phyloP scores from a whole-genome alignment of 2,797 vertebrate species.

The Coranthus polyacanthus region DNA sequence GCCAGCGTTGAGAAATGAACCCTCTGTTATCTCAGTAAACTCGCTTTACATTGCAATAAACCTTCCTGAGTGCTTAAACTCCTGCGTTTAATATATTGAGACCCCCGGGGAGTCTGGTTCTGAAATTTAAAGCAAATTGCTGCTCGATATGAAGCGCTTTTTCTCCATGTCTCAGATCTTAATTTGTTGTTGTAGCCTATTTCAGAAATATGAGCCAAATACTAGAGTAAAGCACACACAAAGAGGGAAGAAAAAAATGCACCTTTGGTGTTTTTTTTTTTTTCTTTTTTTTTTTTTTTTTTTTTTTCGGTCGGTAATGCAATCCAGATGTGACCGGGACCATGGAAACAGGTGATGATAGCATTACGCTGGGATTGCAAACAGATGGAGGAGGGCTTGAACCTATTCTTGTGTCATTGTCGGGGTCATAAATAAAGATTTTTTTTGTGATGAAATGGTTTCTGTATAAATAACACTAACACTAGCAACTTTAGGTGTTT shows the following conservation, averaged over 20 bases:
- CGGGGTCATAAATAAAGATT: conserved; percentile 85
- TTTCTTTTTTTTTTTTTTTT: conserved; percentile 7
- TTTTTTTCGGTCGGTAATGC: conserved; percentile 81
- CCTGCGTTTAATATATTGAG: conserved; percentile 68
- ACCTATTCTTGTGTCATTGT: conserved; percentile 87
- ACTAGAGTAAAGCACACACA: conserved; percentile 76
- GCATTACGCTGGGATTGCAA: conserved; percentile 90
- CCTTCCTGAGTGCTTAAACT: conserved; percentile 62
- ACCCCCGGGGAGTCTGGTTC: conserved; percentile 70
- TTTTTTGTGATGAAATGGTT: conserved; percentile 77
- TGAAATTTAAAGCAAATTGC: conserved; percentile 77
- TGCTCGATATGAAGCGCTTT: conserved; percentile 67
- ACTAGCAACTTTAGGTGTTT: conserved; percentile 50
- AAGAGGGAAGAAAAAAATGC: conserved; percentile 85
- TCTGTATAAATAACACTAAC: conserved; percentile 70
- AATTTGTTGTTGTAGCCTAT: conserved; percentile 87
- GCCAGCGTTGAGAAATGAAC: conserved; percentile 47
- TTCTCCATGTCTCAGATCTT: conserved; percentile 72
- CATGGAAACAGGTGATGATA: conserved; percentile 96
- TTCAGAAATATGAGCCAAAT: conserved; percentile 89
- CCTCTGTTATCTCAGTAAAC: conserved; percentile 63
- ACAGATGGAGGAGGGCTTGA: conserved; percentile 91
- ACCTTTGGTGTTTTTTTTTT: conserved; percentile 90
- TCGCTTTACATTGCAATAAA: conserved; percentile 73
- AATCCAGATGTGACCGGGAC: conserved; percentile 92